A percentile compares a stretch with the other conserved stretches of the same genome.
These are phyloP conservation scores for Siderastrea siderea DNA, from an alignment of 92 coral and sea anemone species.

Conservation along the genomic window DNA sequence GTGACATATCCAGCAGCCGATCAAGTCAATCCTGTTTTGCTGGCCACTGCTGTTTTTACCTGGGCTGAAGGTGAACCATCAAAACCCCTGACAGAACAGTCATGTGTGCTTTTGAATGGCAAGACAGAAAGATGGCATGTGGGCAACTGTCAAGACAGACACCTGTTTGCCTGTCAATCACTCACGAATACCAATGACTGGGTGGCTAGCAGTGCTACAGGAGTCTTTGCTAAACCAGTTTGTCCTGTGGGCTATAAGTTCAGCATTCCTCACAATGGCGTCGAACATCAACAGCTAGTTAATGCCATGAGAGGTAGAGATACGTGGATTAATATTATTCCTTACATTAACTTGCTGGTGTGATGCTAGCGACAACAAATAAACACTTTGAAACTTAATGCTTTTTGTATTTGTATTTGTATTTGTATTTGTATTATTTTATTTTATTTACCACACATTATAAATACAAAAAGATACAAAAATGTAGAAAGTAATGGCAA, in stretches of 20 bases:
- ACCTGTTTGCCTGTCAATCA: conserved; percentile 79
- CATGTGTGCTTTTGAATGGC: conserved; percentile 71
- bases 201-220: conserved; percentile 59
- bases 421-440: too few species aligned
- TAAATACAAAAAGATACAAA: too few species aligned
- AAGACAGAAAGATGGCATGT: conserved; percentile 82
- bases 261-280: conserved; percentile 80
- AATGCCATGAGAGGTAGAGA: conserved; percentile 47
- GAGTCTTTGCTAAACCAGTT: conserved; percentile 58
- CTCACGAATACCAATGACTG: not conserved
- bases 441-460: too few species aligned
- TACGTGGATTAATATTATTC: conserved; percentile 81
- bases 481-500: too few species aligned
- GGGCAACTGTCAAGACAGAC: conserved; percentile 55
- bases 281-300: conserved; percentile 66
- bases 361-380: not conserved
- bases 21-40: conserved; percentile 85
- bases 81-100: conserved; percentile 46
- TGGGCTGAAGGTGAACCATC: conserved; percentile 88
- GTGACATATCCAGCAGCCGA: conserved; percentile 85
- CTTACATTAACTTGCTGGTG: conserved; percentile 55
- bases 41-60: conserved; percentile 83
- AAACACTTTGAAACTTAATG: not conserved
- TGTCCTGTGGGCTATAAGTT: conserved; percentile 83
- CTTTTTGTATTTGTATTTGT: too few species aligned